These are phyloP conservation scores for Epinephelus lanceolatus DNA, from an alignment of 2,113 vertebrate species.

Conservation along the genomic window DNA sequence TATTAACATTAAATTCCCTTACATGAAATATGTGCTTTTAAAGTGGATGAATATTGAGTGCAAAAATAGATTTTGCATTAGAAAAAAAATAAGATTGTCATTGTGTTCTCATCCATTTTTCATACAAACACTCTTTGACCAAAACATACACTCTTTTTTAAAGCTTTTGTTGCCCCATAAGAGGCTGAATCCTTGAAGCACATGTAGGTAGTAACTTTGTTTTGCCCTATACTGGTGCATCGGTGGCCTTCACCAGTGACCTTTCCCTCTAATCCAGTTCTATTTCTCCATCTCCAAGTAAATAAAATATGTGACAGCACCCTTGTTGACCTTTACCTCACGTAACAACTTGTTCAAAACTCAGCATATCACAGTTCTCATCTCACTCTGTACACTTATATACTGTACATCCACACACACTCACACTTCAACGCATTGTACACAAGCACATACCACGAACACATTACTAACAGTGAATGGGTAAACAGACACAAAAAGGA, in stretches of 20 bases:
- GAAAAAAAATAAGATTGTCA: conserved; percentile 81
- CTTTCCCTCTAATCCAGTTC: conserved; percentile 39
- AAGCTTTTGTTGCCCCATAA: conserved; percentile 63
- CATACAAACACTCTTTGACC: conserved; percentile 43
- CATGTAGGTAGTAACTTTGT: conserved; percentile 53
- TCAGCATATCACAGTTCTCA: not conserved
- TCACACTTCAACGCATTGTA: conserved; percentile 14
- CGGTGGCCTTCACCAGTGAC: conserved; percentile 17
- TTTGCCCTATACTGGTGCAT: not conserved
- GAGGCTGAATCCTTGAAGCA: conserved; percentile 48
- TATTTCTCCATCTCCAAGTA: conserved; percentile 26
- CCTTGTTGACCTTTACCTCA: conserved; percentile 44
- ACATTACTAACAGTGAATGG: conserved; percentile 37
- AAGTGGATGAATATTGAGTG: conserved; percentile 70
- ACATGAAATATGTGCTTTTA: conserved; percentile 74
- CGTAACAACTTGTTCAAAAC: conserved; percentile 21
- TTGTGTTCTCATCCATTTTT: conserved; percentile 45
- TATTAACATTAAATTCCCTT: conserved; percentile 61
- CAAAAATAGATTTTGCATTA: conserved; percentile 85
- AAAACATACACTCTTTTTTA: conserved; percentile 46
- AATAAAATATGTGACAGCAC: conserved; percentile 42
- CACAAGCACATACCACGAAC: conserved; percentile 53
- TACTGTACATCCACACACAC: conserved; percentile 15
- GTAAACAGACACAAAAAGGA: conserved; percentile 48
- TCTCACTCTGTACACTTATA: conserved; percentile 36